Percentiles rank a stretch among this genome's conserved stretches.
phyloP scores from a whole-genome alignment of 1,140 invertebrate species.

The Harlomillsia oculata region DNA sequence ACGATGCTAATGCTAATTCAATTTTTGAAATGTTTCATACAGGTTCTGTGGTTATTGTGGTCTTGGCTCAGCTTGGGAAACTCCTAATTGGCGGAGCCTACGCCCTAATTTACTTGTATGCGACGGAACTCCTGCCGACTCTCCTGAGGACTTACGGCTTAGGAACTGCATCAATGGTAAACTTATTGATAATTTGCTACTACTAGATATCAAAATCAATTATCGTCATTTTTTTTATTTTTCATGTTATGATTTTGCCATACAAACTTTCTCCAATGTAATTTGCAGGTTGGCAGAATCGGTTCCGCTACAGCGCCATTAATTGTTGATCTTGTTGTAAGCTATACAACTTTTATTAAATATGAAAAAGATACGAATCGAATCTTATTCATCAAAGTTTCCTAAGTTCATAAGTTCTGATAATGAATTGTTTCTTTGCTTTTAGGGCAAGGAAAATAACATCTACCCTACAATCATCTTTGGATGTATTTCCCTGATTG shows the following conservation, averaged over 20 bases:
- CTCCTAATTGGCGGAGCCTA: slow-evolving; percentile 43
- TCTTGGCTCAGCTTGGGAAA: slow-evolving; percentile 42
- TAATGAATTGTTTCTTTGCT: not conserved
- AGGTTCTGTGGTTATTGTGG: slow-evolving; percentile 18
- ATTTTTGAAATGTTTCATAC: no score
- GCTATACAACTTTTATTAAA: not conserved
- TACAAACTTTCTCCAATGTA: no score
- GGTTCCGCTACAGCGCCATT: slow-evolving; percentile 42
- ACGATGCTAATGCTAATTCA: no score
- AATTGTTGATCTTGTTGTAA: slow-evolving; percentile 35
- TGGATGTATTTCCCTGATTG: slow-evolving; percentile 37
- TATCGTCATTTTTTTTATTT: not conserved
- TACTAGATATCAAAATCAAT: not conserved
- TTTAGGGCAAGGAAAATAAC: slow-evolving; percentile 30
- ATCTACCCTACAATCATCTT: slow-evolving; percentile 40
- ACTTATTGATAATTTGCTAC: not conserved
- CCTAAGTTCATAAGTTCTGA: not conserved
- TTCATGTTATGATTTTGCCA: not conserved
- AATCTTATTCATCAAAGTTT: no score
- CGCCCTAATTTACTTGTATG: slow-evolving; percentile 43
- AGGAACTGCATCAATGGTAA: slow-evolving; percentile 39
- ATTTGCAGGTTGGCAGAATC: slow-evolving; percentile 38
- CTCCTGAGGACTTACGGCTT: slow-evolving; percentile 42
- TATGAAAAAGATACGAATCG: not conserved
- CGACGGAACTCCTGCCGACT: slow-evolving; percentile 44